phyloP scores from a whole-genome alignment of 2,888 invertebrate species.

The Drosophila emarginata region DNA sequence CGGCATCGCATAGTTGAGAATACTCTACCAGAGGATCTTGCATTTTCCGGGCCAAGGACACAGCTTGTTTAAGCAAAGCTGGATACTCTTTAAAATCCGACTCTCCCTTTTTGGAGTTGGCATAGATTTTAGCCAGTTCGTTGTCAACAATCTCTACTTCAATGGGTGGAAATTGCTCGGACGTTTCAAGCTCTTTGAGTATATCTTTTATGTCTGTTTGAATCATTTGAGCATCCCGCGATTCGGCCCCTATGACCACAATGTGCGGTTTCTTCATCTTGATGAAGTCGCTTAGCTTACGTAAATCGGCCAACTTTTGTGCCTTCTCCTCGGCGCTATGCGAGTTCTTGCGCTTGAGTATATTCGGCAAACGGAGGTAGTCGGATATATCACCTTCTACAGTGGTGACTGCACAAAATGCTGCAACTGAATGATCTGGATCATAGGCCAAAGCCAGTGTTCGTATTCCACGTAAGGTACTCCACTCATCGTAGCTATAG shows the following conservation, averaged over 20 bases:
- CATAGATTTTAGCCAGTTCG: conserved; percentile 95
- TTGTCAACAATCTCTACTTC: conserved; percentile 96
- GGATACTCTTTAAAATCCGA: conserved; percentile 97
- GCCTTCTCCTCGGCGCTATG: conserved; percentile 87
- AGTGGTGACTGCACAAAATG: conserved; percentile 93
- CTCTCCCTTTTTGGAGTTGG: conserved; percentile 92
- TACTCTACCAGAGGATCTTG: conserved; percentile 98
- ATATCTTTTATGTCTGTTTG: conserved; percentile 90
- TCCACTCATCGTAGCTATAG: conserved; percentile 96
- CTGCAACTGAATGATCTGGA: conserved; percentile 91
- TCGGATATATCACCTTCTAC: conserved; percentile 96
- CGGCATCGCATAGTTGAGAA: conserved; percentile 96
- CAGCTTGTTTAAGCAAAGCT: conserved; percentile 93
- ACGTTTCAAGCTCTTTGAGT: conserved; percentile 88
- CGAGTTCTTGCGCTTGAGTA: conserved; percentile 91
- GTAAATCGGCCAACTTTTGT: conserved; percentile 87
- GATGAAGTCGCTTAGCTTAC: conserved; percentile 91
- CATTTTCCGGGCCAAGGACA: conserved; percentile 94
- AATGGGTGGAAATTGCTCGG: conserved; percentile 93
- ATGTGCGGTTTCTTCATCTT: conserved; percentile 96
- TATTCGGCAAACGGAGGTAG: conserved; percentile 92
- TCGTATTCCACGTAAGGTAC: conserved; percentile 88
- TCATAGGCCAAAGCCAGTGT: conserved; percentile 95
- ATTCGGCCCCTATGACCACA: conserved; percentile 95
- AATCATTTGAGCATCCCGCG: conserved; percentile 92